phyloP scores from a whole-genome alignment of 2,888 invertebrate species.

The Lomographa bimaculata region DNA sequence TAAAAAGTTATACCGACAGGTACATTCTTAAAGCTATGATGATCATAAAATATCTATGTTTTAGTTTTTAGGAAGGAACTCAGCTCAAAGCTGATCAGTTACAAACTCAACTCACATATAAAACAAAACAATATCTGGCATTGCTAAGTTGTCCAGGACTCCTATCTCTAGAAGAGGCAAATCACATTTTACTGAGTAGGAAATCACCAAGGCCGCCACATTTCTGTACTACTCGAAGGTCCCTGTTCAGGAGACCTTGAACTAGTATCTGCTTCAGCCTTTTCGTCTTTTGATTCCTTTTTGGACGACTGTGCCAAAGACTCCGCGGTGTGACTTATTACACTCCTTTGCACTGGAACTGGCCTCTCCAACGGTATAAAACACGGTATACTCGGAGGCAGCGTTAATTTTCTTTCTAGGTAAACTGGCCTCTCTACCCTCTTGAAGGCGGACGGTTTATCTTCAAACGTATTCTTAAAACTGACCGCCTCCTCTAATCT shows the following conservation, averaged over 20 bases:
- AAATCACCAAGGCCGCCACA: conserved; percentile 76
- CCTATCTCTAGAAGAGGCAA: too few relatives aligned
- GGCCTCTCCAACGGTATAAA: conserved; percentile 42
- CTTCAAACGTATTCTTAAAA: conserved; percentile 37
- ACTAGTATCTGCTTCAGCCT: conserved; percentile 54
- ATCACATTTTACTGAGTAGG: too few relatives aligned
- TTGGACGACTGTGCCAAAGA: conserved; percentile 60
- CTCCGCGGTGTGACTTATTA: conserved; percentile 74
- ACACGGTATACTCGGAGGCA: conserved; percentile 65
- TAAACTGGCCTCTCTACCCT: conserved; percentile 47
- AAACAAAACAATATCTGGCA: conserved; percentile 5
- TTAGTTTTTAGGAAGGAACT: conserved; percentile 16
- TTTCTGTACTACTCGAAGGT: conserved; percentile 57
- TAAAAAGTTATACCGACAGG: conserved; percentile 56
- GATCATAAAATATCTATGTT: conserved; percentile 13
- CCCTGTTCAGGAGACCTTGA: conserved; percentile 65
- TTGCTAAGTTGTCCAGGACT: too few relatives aligned
- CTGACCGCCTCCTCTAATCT: conserved; percentile 37
- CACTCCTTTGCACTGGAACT: conserved; percentile 48
- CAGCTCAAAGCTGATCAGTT: conserved; percentile 7
- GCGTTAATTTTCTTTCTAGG: conserved; percentile 48
- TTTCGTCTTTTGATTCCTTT: conserved; percentile 19
- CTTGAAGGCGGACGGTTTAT: conserved; percentile 56
- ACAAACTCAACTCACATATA: too few relatives aligned
- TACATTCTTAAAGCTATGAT: conserved; percentile 63